Evolutionary conservation across 1,140 invertebrate species (phyloP).

Genomic region (Pseudomyrmex flavicornis): DNA sequence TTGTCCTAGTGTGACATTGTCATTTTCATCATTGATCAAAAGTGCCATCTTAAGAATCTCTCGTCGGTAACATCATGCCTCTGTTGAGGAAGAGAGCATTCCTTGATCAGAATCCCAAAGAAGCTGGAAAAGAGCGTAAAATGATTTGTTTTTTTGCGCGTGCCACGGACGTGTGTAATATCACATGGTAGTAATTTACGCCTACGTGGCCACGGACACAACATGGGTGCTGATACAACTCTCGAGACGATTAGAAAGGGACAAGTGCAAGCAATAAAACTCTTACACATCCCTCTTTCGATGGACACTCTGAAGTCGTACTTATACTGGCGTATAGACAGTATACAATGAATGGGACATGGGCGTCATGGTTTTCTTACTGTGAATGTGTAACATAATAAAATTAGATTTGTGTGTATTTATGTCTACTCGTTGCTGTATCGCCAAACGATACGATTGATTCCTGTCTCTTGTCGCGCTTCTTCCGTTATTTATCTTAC

Average conservation of each 20-base stretch:
- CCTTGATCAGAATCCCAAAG: constrained; percentile 24
- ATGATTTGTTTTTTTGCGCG: constrained; percentile 19
- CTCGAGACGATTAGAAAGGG: background rate
- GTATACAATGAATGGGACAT: constrained; percentile 43
- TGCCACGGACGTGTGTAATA: constrained; percentile 34
- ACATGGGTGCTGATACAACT: constrained; percentile 39
- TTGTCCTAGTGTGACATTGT: constrained; percentile 11
- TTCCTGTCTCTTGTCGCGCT: constrained; percentile 26
- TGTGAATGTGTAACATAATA: constrained; percentile 75
- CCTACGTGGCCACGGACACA: background rate
- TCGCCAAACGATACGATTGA: constrained; percentile 28
- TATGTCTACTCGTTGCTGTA: background rate
- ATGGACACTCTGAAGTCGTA: constrained; percentile 59
- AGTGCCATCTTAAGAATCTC: constrained; percentile 57
- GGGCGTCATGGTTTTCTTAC: constrained; percentile 70
- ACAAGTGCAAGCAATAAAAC: constrained; percentile 32
- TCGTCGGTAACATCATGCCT: background rate
- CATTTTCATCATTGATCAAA: constrained; percentile 24
- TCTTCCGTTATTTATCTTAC: constrained; percentile 40
- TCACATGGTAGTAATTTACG: constrained; percentile 57
- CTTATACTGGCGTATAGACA: constrained; percentile 29
- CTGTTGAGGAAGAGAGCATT: background rate
- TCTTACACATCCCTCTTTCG: constrained; percentile 28
- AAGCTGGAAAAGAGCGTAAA: background rate
- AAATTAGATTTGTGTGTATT: constrained; percentile 70